Base-by-base conservation (phyloP, 2,797 vertebrate species). In the Acridotheres tristis region DNA sequence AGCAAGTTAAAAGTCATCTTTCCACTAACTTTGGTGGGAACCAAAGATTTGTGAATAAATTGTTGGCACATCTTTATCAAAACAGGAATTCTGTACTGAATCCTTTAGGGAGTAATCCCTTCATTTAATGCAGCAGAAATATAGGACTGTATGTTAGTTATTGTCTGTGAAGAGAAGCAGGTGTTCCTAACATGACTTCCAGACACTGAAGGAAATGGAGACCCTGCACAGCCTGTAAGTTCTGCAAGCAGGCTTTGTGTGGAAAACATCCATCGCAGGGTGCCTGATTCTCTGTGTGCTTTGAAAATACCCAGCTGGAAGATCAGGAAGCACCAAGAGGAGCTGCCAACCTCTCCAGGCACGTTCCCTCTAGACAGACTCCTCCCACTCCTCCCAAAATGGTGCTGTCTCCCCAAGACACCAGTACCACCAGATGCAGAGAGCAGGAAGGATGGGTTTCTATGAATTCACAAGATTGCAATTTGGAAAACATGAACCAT, bases 361-460 rank as follows among this genome's bases (percentile, higher is more conserved):
- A 1, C 38, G 47, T 68, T 51, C 27, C 8, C 58, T 34, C 38
- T 0, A 0, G 30, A 19, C 50, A 53, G 50, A 45, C 12, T 83
- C 19, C 79, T 88, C 19, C 40, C 43, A 58, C 58, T 68, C 19
- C 53, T 54, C 48, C n/a, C 5, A 18, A 13, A 73, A 30, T 2
- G 1, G 17, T 13, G n/a, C 40, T 4, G 3, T 40, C 54, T 51
- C 58, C 43, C 7, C 4, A 2, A 16, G 53, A 59, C 23, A 27
- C 30, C 3, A 2, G 43, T 17, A 8, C 17, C 0, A 0, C 13
- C 0, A 0, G 7, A 6, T 0, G 0, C 51, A 32, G 42, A 53
- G n/a, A 67, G 66, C 36, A 72, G 71, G 45, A 40, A n/a, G 16
- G 71, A 18, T 38, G 57, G 21, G 7, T 29, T 23, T 32, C 19